Evolutionary conservation across 2,113 vertebrate genomes (phyloP).

Genomic region (Mola mola): DNA sequence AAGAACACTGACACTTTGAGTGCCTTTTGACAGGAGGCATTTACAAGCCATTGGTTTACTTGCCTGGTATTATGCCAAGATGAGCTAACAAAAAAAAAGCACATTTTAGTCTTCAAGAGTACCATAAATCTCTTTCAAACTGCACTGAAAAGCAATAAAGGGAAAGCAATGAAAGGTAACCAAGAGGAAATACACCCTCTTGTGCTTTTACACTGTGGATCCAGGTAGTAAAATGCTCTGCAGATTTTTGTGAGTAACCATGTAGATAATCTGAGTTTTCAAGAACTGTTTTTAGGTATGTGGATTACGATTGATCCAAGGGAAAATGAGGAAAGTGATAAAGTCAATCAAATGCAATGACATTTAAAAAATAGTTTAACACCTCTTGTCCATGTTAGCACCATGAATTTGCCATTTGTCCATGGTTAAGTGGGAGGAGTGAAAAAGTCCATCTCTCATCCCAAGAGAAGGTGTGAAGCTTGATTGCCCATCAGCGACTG

Average conservation of each 20-base stretch:
- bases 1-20: constrained; percentile 36
- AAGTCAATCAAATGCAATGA: constrained; percentile 12
- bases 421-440: constrained; percentile 15
- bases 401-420: constrained; percentile 14
- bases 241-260: constrained; percentile 1
- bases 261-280: constrained; percentile 28
- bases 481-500: constrained; percentile 35
- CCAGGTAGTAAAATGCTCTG: neutral
- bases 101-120: constrained; percentile 37
- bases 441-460: constrained; percentile 37
- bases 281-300: neutral
- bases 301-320: too few species aligned
- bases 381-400: constrained; percentile 15
- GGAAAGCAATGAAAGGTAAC: constrained; percentile 35
- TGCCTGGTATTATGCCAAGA: constrained; percentile 46
- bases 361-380: constrained; percentile 25
- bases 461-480: constrained; percentile 2
- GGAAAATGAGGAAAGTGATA: neutral
- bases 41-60: constrained; percentile 35
- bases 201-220: constrained; percentile 5
- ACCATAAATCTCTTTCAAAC: constrained; percentile 42
- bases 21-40: constrained; percentile 62
- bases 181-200: constrained; percentile 8
- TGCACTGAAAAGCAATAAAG: constrained; percentile 42
- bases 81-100: too few species aligned